Percentiles rank a stretch among this genome's conserved stretches.
phyloP scores from a whole-genome alignment of 64 coral and sea anemone genomes.

The Montipora efflorescens region DNA sequence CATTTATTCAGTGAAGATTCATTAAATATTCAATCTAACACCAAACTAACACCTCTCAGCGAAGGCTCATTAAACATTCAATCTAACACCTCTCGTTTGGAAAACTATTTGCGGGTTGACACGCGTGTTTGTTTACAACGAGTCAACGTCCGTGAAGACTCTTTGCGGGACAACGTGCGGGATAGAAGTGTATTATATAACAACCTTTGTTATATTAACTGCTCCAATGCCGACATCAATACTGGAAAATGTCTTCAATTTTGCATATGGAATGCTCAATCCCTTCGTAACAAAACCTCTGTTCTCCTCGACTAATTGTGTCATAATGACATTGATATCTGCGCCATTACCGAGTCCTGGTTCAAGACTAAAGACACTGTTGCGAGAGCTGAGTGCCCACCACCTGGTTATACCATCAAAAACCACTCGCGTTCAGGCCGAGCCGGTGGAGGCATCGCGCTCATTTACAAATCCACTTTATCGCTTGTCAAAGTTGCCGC shows the following conservation, averaged over 20 bases:
- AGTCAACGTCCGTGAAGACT: no score
- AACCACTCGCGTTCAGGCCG: not conserved
- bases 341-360: not conserved
- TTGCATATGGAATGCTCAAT: not conserved
- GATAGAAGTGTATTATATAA: no score
- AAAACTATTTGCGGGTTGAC: no score
- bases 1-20: no score
- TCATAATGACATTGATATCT: not conserved
- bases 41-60: not conserved
- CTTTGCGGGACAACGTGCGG: no score
- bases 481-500: constrained; percentile 13
- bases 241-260: not conserved
- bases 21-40: not conserved
- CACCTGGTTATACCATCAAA: not conserved
- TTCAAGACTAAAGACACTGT: not conserved
- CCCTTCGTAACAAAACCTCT: not conserved
- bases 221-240: not conserved
- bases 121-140: no score
- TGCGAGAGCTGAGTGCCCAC: not conserved
- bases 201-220: not conserved
- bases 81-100: no score
- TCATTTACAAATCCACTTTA: constrained; percentile 18
- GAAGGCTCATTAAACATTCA: no score
- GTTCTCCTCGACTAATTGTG: not conserved
- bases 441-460: not conserved